Evolutionary conservation across 2,113 vertebrate genomes (phyloP).

Genomic region (Eolophus roseicapilla): DNA sequence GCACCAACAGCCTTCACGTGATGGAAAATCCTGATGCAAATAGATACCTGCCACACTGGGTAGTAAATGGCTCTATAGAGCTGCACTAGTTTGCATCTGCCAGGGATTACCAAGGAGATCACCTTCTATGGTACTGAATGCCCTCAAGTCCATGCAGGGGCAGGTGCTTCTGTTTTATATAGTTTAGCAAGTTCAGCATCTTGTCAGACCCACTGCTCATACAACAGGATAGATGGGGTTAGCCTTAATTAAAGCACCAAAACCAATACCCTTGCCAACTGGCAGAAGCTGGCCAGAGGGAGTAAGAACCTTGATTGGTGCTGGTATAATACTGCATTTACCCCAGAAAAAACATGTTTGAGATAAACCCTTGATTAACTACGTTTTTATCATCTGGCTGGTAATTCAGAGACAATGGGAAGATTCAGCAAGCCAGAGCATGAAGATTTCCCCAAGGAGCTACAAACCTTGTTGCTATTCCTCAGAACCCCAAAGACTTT

Average conservation of each 20-base stretch:
- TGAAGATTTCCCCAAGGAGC: not conserved
- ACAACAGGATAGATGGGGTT: not conserved
- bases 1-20: not conserved
- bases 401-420: not conserved
- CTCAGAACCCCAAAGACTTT: not conserved
- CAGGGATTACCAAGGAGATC: not conserved
- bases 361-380: not conserved
- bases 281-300: not conserved
- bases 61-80: not conserved
- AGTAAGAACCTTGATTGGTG: not conserved
- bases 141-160: not conserved
- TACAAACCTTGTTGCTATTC: not conserved
- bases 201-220: not conserved
- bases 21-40: not conserved
- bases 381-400: not conserved
- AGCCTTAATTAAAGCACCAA: conserved; percentile 12
- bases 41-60: not conserved
- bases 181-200: not conserved
- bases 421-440: not conserved
- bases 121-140: not conserved
- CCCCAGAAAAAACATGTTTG: not conserved
- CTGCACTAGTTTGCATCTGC: not conserved
- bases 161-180: not conserved
- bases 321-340: not conserved
- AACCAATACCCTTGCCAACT: not conserved